Evolutionary conservation across 2,888 invertebrate species (phyloP).

Genomic region (Zygaena filipendulae): DNA sequence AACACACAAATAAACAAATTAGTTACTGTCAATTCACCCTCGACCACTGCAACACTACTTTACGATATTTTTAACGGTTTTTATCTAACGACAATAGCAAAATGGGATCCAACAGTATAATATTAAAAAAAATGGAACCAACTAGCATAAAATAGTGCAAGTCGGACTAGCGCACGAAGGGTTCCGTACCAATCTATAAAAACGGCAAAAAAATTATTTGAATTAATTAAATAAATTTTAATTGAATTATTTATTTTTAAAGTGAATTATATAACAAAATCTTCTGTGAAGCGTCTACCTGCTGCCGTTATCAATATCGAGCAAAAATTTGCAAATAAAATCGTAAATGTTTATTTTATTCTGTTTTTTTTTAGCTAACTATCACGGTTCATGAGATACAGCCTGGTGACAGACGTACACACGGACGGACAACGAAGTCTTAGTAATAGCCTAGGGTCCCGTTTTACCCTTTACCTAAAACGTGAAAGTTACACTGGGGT

Average conservation of each 20-base stretch:
- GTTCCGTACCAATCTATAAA: background rate
- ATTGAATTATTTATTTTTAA: background rate
- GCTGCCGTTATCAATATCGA: background rate
- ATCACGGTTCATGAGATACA: background rate
- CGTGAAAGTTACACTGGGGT: too few species aligned
- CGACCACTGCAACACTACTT: too few species aligned
- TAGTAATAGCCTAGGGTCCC: background rate
- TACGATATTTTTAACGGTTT: too few species aligned
- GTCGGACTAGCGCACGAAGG: background rate
- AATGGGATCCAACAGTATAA: too few species aligned
- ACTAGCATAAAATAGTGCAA: too few species aligned
- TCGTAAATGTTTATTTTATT: background rate
- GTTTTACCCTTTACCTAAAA: background rate
- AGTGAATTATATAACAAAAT: background rate
- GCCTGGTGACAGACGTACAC: background rate
- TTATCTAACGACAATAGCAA: too few species aligned
- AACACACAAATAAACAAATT: too few species aligned
- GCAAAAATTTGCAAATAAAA: background rate
- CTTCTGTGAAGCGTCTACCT: background rate
- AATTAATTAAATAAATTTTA: background rate
- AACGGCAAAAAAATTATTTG: background rate
- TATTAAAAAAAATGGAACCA: too few species aligned
- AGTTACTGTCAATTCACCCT: too few species aligned
- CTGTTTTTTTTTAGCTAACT: background rate
- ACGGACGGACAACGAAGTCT: background rate